These are phyloP conservation scores for Zaprionus obscuricornis DNA, from an alignment of 2,888 invertebrate species.

Conservation along the genomic window DNA sequence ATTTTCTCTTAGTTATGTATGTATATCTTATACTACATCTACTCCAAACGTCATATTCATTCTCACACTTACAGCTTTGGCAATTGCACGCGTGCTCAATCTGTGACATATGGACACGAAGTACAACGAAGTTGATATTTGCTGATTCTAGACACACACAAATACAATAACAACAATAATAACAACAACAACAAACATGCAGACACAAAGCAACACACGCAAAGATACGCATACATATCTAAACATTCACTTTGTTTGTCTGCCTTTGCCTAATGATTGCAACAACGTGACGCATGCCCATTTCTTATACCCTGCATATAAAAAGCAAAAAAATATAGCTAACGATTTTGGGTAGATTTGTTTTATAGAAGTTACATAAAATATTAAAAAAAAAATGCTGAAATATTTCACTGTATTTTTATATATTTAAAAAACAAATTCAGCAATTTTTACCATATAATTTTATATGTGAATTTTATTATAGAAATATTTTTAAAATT, in stretches of 20 bases:
- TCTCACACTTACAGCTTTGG: too few species aligned
- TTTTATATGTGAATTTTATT: too few species aligned
- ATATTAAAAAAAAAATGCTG: too few species aligned
- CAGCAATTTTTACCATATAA: too few species aligned
- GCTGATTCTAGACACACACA: constrained; percentile 49
- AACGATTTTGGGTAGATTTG: background rate
- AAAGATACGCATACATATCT: background rate
- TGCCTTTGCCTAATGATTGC: constrained; percentile 64
- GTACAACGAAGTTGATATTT: constrained; percentile 42
- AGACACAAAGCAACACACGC: background rate
- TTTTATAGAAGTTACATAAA: too few species aligned
- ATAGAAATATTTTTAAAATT: background rate
- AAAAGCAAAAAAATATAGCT: background rate
- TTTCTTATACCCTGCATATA: constrained; percentile 37
- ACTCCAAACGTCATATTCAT: background rate
- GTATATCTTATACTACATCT: constrained; percentile 6
- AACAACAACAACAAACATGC: background rate
- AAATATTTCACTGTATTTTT: too few species aligned
- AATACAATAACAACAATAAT: too few species aligned
- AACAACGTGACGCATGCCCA: constrained; percentile 65
- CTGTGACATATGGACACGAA: constrained; percentile 48
- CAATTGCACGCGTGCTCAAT: constrained; percentile 56
- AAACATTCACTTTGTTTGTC: constrained; percentile 30
- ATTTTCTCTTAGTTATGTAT: constrained; percentile 37
- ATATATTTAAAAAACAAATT: too few species aligned